Evolutionary conservation across 2,113 vertebrate genomes (phyloP), one percentile per base, ranked within the genome.

Genomic region (Caranx melampygus): DNA sequence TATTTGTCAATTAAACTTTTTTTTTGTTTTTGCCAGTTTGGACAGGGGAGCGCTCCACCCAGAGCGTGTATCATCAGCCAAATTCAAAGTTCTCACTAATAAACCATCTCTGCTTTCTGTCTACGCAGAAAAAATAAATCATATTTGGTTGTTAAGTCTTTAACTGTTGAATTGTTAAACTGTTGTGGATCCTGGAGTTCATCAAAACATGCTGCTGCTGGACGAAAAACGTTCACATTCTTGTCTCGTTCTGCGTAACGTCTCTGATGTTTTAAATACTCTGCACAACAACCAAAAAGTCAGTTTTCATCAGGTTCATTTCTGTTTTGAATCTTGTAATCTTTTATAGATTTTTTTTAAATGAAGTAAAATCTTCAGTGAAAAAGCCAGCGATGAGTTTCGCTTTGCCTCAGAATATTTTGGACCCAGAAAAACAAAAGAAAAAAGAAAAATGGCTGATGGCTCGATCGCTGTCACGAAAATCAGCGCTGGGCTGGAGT

Each of bases 191-290:
- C 35, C 14, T 35, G 35, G 21, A 18, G 10, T n/a, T 47, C 8
- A 68, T 72, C n/a, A 72, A 40, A 65, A 10, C 8, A 1, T 55
- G 69, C 60, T 78, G 44, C n/a, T 58, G 54, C 80, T 76, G 67
- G 62, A 75, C 42, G 5, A 54, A 61, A 42, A 52, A 2, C 40
- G 10, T 26, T 42, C 37, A 35, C 10, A 33, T 60, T 59, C 49
- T 18, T 68, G n/a, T 10, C 21, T 51, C 8, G 14, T 52, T 72
- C 35, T 52, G 16, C 5, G 15, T 72, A 33, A 62, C 6, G 21
- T 69, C 7, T 49, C 44, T 45, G 61, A 51, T 58, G 37, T 72
- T 69, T 68, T 57, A 57, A 77, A 8, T 18, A 20, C 14, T 51
- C 18, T 45, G n/a, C 4, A 35, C 14, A 51, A 54, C 16, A 51